These are phyloP conservation scores for Ranitomeya imitator DNA, from an alignment of 2,113 vertebrate genomes.

Conservation along the genomic window DNA sequence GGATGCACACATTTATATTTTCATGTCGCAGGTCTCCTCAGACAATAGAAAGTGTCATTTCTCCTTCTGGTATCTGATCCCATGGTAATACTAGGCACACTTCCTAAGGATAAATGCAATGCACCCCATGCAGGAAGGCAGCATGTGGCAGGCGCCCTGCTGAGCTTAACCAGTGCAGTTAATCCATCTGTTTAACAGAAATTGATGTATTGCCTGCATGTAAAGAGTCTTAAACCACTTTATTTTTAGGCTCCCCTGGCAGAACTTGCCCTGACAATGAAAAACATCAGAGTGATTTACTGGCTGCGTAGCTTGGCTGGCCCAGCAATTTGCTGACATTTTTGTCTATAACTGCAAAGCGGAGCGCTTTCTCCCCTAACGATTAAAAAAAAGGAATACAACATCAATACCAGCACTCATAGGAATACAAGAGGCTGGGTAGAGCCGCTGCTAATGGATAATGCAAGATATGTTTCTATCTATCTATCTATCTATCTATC, in stretches of 20 bases:
- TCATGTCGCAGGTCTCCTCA: not conserved
- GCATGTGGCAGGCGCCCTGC: conserved; percentile 31
- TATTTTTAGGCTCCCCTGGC: conserved; percentile 63
- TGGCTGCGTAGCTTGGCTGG: conserved; percentile 47
- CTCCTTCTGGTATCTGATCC: not conserved
- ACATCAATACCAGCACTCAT: not conserved
- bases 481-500: no score
- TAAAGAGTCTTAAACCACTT: conserved; percentile 62
- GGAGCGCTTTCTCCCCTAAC: conserved; percentile 24
- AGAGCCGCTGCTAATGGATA: not conserved
- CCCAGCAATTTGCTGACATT: conserved; percentile 51
- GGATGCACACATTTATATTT: not conserved
- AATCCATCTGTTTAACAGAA: conserved; percentile 65
- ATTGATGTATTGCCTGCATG: conserved; percentile 61
- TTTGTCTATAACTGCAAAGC: conserved; percentile 58
- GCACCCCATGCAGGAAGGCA: not conserved
- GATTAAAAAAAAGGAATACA: conserved; percentile 14
- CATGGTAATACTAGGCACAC: not conserved
- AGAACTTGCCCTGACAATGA: conserved; percentile 60
- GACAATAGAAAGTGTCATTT: not conserved
- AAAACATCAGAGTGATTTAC: conserved; percentile 64
- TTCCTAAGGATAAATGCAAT: not conserved
- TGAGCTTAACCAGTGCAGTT: conserved; percentile 61
- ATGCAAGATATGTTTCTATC: not conserved
- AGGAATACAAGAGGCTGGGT: not conserved